Conservation (phyloP, 2,113 vertebrate genomes). For the Gadus chalcogrammus region DNA sequence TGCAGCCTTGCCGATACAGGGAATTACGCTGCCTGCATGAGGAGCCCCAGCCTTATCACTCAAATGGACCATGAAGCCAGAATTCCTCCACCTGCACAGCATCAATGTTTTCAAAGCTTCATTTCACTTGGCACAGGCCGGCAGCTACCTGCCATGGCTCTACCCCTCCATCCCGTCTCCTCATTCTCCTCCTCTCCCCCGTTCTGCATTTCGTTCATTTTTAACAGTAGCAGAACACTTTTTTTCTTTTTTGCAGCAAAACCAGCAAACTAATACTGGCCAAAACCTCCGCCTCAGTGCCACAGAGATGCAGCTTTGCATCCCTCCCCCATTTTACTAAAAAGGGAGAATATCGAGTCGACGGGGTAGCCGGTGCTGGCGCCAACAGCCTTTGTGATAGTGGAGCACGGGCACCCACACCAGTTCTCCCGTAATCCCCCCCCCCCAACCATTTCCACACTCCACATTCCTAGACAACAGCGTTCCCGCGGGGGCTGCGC, state of each 20-base stretch:
- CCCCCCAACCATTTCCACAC: slow-evolving; percentile 73
- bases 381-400: slow-evolving; percentile 74
- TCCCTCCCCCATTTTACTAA: slow-evolving; percentile 53
- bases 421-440: slow-evolving; percentile 75
- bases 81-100: slow-evolving; percentile 67
- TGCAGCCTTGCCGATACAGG: slow-evolving; percentile 53
- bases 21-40: slow-evolving; percentile 55
- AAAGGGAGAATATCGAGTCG: slow-evolving; percentile 67
- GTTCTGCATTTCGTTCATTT: slow-evolving; percentile 56
- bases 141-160: slow-evolving; percentile 61
- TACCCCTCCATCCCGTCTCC: slow-evolving; percentile 49
- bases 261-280: slow-evolving; percentile 48
- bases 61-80: slow-evolving; percentile 70
- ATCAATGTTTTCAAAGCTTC: slow-evolving; percentile 63
- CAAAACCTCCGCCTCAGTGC: slow-evolving; percentile 59
- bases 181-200: slow-evolving; percentile 17
- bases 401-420: slow-evolving; percentile 73
- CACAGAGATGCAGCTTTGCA: slow-evolving; percentile 57
- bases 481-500: slow-evolving; percentile 67
- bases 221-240: slow-evolving; percentile 55
- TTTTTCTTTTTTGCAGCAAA: slow-evolving; percentile 42
- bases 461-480: slow-evolving; percentile 82
- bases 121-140: slow-evolving; percentile 62
- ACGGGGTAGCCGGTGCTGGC: slow-evolving; percentile 62
- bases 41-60: slow-evolving; percentile 61